A percentile compares a stretch with the other conserved stretches of the same genome.
Evolutionary conservation across 2,888 invertebrate genomes (phyloP).

Genomic region (Ennomos fuscantarius): DNA sequence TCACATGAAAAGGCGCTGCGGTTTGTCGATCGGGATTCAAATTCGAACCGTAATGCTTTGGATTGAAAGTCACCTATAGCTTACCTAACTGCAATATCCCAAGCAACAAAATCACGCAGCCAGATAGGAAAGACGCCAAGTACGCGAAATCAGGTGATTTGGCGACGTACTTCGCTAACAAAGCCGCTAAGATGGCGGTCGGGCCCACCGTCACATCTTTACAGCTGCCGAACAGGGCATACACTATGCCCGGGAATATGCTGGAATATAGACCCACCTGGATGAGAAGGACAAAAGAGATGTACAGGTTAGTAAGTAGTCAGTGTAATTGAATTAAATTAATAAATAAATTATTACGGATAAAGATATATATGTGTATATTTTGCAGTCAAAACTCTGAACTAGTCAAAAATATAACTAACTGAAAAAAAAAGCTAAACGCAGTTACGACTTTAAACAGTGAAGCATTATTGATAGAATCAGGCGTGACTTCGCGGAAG

Average conservation of each 20-base stretch:
- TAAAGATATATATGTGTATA: too few species aligned
- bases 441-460: too few species aligned
- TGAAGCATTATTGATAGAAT: too few species aligned
- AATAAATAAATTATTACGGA: neutral
- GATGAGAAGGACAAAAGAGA: neutral
- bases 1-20: too few species aligned
- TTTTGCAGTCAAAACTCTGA: too few species aligned
- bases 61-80: conserved; percentile 17
- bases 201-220: conserved; percentile 93
- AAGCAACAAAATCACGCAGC: conserved; percentile 88
- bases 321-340: neutral
- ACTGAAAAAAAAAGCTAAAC: too few species aligned
- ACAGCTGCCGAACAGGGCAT: conserved; percentile 94
- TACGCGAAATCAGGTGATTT: conserved; percentile 89
- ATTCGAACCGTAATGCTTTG: too few species aligned
- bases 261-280: conserved; percentile 96
- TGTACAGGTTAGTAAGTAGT: neutral
- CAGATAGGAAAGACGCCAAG: conserved; percentile 90
- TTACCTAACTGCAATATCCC: conserved; percentile 89
- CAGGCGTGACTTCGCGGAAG: too few species aligned
- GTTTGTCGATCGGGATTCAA: too few species aligned
- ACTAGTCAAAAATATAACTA: too few species aligned
- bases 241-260: conserved; percentile 96
- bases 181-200: conserved; percentile 94
- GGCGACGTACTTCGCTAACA: conserved; percentile 89